Evolutionary conservation across 2,113 vertebrate genomes (phyloP), one percentile per base, ranked within the genome.

Genomic region (Globicephala melas): DNA sequence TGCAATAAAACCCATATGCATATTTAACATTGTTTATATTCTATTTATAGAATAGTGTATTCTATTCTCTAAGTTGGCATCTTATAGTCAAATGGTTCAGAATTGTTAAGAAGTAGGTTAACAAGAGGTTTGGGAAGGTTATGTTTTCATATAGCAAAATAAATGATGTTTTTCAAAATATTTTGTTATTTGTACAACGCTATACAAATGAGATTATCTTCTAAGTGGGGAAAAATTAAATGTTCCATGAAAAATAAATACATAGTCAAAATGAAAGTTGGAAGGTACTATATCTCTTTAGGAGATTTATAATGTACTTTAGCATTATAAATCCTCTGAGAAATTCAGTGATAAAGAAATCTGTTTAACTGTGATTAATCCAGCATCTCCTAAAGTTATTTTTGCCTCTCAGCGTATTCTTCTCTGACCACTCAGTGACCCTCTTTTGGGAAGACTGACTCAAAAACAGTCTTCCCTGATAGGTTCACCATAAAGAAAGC

Each of bases 321-420:
- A 84, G 41, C 25, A 55, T 60, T 97, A 15, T 92, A 55, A 60
- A 83, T 90, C 31, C 63, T 76, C 55, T 58, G 36, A 92, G 93
- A 92, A 85, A 77, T 71, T 31, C 33, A 53, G 5, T 89, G 23
- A 70, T 86, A 62, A 95, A 92, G 25, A 80, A 93, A 79, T 81
- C 38, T 79, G 8, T 88, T 96, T 87, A 47, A 88, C 44, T 81
- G 6, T 77, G 47, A 93, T 94, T 95, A 83, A 89, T 38, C 41
- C 4, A 63, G 47, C 14, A 68, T 60, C 62, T 86, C 38, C 38
- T 53, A 47, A 76, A 58, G 63, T 92, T 94, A 91, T 47, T 95
- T 96, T 89, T 88, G 47, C 33, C 18, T 80, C 25, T 50, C 38
- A 90, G 63, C 31, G 26, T 6, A 17, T 36, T 88, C 17, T 7